Conservation (phyloP, 2,888 invertebrate species). For the Meliscaeva auricollis region DNA sequence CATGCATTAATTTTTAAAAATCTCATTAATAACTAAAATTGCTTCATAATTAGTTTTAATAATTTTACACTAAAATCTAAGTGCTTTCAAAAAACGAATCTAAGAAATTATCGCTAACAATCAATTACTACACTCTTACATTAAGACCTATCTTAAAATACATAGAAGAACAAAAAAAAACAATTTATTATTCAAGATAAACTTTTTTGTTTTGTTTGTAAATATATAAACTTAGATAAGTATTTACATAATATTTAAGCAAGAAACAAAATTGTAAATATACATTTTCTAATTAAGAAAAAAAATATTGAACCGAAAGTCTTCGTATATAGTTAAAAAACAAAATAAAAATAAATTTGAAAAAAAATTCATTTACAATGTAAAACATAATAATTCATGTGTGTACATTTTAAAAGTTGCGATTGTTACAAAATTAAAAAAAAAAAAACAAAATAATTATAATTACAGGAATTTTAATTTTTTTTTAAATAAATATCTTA, state of each 20-base stretch:
- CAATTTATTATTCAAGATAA: neutral
- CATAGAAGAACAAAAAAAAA: neutral
- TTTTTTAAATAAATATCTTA: conserved; percentile 23
- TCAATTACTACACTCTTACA: conserved; percentile 49
- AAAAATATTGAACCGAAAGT: conserved; percentile 59
- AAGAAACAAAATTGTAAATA: conserved; percentile 48
- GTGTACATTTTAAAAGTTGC: conserved; percentile 50
- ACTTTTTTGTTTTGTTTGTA: neutral
- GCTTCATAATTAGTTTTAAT: conserved; percentile 17
- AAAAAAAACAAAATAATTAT: conserved; percentile 54
- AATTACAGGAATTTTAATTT: conserved; percentile 69
- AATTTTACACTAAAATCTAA: conserved; percentile 54
- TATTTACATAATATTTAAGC: conserved; percentile 17
- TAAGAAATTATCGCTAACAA: conserved; percentile 69
- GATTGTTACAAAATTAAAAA: conserved; percentile 47
- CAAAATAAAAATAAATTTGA: conserved; percentile 7
- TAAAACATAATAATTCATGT: conserved; percentile 6
- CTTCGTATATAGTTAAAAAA: conserved; percentile 52
- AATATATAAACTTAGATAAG: neutral
- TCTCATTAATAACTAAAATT: conserved; percentile 8
- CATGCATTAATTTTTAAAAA: neutral
- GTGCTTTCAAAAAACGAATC: conserved; percentile 61
- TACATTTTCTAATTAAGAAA: conserved; percentile 51
- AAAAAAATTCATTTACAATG: conserved; percentile 61
- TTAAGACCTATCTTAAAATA: conserved; percentile 37